Evolutionary conservation across 2,113 vertebrate genomes (phyloP).

Genomic region (Protobothrops flavoviridis): DNA sequence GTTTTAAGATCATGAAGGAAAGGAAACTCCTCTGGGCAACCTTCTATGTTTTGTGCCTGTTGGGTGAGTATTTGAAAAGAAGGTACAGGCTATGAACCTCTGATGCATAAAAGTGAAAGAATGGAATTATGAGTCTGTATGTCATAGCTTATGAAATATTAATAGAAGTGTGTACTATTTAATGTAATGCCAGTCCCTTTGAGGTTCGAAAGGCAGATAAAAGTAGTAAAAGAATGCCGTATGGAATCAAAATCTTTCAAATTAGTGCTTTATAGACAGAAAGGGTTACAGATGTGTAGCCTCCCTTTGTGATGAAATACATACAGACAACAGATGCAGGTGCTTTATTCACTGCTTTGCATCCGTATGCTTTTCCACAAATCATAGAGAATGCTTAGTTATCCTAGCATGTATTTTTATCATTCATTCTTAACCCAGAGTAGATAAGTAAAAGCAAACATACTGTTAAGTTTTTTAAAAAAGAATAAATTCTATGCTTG

Average conservation of each 20-base stretch:
- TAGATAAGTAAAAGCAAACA: neutral
- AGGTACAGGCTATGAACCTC: rapidly evolving
- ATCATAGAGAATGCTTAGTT: neutral
- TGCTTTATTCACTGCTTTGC: neutral
- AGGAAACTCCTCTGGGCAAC: constrained; percentile 58
- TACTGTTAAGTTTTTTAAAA: neutral
- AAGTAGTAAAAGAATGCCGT: rapidly evolving
- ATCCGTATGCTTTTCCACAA: neutral
- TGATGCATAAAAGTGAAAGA: neutral
- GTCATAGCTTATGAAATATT: rapidly evolving
- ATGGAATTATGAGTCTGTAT: neutral
- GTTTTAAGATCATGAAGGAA: constrained; percentile 41
- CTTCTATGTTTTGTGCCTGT: constrained; percentile 54
- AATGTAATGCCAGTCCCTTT: rapidly evolving
- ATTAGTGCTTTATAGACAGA: neutral
- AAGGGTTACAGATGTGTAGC: rapidly evolving
- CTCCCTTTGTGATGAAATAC: neutral
- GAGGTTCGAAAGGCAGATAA: rapidly evolving
- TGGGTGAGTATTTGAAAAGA: constrained; percentile 60
- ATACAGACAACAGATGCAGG: neutral
- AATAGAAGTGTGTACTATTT: neutral
- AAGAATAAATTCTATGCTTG: neutral
- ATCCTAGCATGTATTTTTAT: neutral
- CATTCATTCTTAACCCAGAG: rapidly evolving
- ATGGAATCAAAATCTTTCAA: rapidly evolving